Evolutionary conservation across 2,113 vertebrate genomes (phyloP), one percentile per base, ranked within the genome.

Genomic region (Lepus timidus): DNA sequence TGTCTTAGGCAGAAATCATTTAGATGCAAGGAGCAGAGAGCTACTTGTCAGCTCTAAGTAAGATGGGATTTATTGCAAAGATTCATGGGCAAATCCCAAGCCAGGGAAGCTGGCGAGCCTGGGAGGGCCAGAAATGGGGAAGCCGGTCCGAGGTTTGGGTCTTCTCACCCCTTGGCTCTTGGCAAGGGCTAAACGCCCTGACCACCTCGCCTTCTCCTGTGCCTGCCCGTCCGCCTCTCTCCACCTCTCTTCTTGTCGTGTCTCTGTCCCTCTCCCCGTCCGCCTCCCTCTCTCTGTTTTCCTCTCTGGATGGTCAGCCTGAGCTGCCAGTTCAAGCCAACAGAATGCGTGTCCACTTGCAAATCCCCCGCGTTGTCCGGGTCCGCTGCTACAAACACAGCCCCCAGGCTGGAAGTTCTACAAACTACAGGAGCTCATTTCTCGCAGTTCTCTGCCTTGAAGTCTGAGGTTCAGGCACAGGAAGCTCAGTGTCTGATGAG

Each of bases 1-100:
- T 25, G 14, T 91, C 85, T 85, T 29, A 81, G 88, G 73, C 62
- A 68, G 82, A 55, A 78, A 92, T 81, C 62, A 90, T 39, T 95
- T 70, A 33, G 29, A 74, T 39, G 51, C 17, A 70, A 92, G 76
- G 44, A 95, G 58, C 20, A 64, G 62, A 92, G 92, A 85, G 64
- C 81, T 83, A 27, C 52, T 86, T 95, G 85, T 12, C 55, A 76
- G 68, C 85, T 39, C 85, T 33, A 39, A 36, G 55, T 64, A 23
- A 84, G 90, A 23, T 9, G 39, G 36, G 67, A 58, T 78, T 76
- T 52, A 27, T 44, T 27, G 6, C 20, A 76, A 85, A 25, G 16
- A 49, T 58, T 33, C 13, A 4, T 17, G 62, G 29, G 36, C 16
- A 7, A n/a, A n/a, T 16, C 49, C 12, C 9, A 33, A 67, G 51